phyloP scores from a whole-genome alignment of 2,888 invertebrate genomes.

The Encarsia formosa region DNA sequence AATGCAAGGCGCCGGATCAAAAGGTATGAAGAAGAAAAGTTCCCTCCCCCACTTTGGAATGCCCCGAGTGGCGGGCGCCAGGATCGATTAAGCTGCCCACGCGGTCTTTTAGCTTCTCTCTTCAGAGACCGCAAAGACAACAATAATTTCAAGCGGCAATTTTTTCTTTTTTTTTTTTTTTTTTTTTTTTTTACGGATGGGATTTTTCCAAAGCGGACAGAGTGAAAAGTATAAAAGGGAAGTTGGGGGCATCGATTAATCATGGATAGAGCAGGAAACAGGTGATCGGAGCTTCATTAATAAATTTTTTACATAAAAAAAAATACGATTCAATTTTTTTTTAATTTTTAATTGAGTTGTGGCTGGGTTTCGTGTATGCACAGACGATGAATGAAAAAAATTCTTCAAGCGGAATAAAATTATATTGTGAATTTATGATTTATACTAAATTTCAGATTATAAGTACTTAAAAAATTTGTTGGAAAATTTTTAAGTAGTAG shows the following conservation, averaged over 20 bases:
- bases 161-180: neutral
- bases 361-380: no score
- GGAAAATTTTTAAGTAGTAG: no score
- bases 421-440: no score
- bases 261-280: conserved; percentile 15
- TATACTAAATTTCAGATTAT: no score
- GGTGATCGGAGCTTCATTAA: no score
- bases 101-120: neutral
- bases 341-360: no score
- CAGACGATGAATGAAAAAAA: no score
- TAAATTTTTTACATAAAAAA: no score
- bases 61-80: conserved; percentile 12
- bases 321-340: no score
- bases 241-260: conserved; percentile 21
- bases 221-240: neutral
- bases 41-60: neutral
- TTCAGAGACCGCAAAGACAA: conserved; percentile 14
- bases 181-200: no score
- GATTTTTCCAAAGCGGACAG: conserved; percentile 1
- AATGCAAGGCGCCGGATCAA: conserved; percentile 2
- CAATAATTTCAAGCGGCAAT: neutral
- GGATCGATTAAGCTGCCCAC: conserved; percentile 14
- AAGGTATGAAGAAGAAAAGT: conserved; percentile 5
- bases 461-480: no score
- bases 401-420: no score